Evolutionary conservation across 1,140 invertebrate genomes (phyloP), one percentile per base, ranked within the genome.

Genomic region (Drosophila sturtevanti): DNA sequence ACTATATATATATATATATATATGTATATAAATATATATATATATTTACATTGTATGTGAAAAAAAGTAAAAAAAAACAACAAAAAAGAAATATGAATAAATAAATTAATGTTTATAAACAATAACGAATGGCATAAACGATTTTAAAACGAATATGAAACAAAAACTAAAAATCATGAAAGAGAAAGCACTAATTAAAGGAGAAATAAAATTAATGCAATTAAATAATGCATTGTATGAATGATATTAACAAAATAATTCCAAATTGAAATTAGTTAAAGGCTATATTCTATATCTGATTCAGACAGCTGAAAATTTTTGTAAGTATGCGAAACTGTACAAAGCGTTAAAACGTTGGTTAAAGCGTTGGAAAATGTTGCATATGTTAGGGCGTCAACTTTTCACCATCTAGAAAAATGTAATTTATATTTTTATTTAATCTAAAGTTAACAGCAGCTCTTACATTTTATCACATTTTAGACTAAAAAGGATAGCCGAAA

Each of bases 51-150:
- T 81, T 41, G 71, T 73, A 67, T 66, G 63, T 76, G 62, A 66
- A 87, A 63, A 72, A 65, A 75, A 48, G n/a, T n/a, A n/a, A 48
- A 4, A 1, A 48, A 48, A 48, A 48, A 16, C 41, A 21, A 21
- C 41, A 48, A 48, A 48, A 16, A 48, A 48, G 41, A 48, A 48
- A 48, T 48, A 48, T 63, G 68, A 70, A 70, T 77, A 74, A 81
- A 82, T 70, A 81, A 87, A 86, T 79, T 81, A 79, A 81, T 81
- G 81, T 79, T 77, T 87, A 87, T 38, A 72, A 77, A 74, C 64
- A 67, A 79, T 72, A 87, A 79, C 67, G 75, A 87, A 69, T 38
- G 68, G 72, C 77, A 73, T 80, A 89, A 89, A 73, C 75, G 72
- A 86, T 80, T 89, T 89, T 89, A 84, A n/a, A n/a, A 89, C 79